Percentiles rank a stretch among this genome's conserved stretches.
Evolutionary conservation across 2,113 vertebrate genomes (phyloP).

Genomic region (Rousettus leschenaultii): DNA sequence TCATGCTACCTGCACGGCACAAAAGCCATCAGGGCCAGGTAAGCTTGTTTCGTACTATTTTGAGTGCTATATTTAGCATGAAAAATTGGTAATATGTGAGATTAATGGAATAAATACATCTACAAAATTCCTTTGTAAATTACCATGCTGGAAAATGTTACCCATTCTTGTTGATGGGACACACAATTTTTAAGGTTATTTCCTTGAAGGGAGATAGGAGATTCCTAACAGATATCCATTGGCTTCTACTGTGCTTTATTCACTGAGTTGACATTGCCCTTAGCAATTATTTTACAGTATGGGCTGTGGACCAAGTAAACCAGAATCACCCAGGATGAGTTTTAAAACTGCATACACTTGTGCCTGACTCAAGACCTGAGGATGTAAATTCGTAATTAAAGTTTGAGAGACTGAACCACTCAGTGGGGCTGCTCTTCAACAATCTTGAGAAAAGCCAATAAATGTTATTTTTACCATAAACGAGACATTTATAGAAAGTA

Average conservation of each 20-base stretch:
- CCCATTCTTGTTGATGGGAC: background rate
- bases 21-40: background rate
- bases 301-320: background rate
- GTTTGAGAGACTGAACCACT: background rate
- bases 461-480: background rate
- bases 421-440: background rate
- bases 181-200: constrained; percentile 19
- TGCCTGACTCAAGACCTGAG: background rate
- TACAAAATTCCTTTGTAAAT: background rate
- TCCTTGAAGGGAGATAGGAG: background rate
- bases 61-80: background rate
- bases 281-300: constrained; percentile 46
- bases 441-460: background rate
- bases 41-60: background rate
- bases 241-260: background rate
- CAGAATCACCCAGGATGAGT: background rate
- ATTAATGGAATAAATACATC: background rate
- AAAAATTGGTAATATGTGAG: background rate
- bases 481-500: background rate
- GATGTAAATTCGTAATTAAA: constrained; percentile 46
- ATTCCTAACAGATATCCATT: background rate
- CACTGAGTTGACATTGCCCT: background rate
- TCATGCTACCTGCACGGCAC: background rate
- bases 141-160: background rate
- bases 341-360: background rate